Base-by-base conservation (phyloP, 1,140 invertebrate genomes). In the Prorops nasuta region DNA sequence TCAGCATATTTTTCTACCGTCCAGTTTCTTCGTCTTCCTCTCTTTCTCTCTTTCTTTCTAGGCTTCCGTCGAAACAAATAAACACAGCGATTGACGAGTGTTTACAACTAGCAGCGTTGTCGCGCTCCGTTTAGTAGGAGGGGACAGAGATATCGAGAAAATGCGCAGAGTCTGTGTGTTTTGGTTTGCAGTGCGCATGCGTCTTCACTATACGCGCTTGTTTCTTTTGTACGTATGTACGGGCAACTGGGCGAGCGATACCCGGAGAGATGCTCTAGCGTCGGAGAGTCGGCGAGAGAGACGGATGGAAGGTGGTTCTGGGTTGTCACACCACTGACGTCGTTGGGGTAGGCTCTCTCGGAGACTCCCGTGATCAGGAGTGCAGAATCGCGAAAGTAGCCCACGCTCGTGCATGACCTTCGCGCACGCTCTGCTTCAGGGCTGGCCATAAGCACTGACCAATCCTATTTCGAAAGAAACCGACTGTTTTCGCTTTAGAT, bases 341-440 rank as follows among this genome's bases (percentile, higher is more conserved):
- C 49, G 56, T 70, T 70, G 53, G 49, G 60, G 55, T 66, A 69
- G 68, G 58, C 65, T 70, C 66, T 64, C 55, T 41, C 48, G 39
- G 57, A 63, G 63, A 64, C 60, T 62, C 54, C 53, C 7, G 1
- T 17, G n/a, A 66, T 36, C 54, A 57, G 66, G 65, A 48, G 17
- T 40, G 7, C 47, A 64, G 57, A 38, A 48, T 16, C 15, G 22
- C 2, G 12, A 20, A 35, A 31, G 31, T 14, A 21, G 14, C n/a
- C 10, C 22, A 22, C 22, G 12, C 16, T 12, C 46, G 32, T 32
- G 24, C 41, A 3, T 51, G 10, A 9, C 34, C 16, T 3, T 12
- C 19, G 14, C 24, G 45, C 37, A 16, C 21, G 36, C 18, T 9
- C n/a, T n/a, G 35, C 32, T 28, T 28, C 24, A 28, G 24, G 24